Percentiles rank a stretch among this genome's conserved stretches.
phyloP scores from a whole-genome alignment of 2,797 vertebrate species.

The Lacerta agilis region DNA sequence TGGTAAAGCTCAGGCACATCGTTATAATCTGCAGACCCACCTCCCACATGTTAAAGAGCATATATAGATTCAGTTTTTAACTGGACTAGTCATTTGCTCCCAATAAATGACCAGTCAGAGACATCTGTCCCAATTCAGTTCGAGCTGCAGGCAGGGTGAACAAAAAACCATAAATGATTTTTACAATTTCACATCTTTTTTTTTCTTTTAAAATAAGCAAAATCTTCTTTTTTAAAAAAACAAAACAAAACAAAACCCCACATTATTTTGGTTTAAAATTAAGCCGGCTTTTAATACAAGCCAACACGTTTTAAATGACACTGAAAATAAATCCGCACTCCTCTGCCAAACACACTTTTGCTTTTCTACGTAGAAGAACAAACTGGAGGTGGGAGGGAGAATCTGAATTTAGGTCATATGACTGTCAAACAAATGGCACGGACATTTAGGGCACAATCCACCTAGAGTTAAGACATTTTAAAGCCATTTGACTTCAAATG shows the following conservation, averaged over 20 bases:
- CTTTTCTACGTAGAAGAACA: not conserved
- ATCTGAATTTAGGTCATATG: not conserved
- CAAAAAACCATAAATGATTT: not conserved
- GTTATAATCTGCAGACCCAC: not conserved
- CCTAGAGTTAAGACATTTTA: not conserved
- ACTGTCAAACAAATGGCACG: not conserved
- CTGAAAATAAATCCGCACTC: not conserved
- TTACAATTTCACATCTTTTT: too few relatives aligned
- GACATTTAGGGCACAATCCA: not conserved
- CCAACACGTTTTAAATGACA: not conserved
- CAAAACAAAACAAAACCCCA: not conserved
- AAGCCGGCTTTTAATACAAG: not conserved
- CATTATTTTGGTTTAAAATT: not conserved
- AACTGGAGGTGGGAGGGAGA: not conserved
- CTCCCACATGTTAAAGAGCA: not conserved
- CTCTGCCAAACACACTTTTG: not conserved
- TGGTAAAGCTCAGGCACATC: not conserved
- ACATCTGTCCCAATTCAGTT: too few relatives aligned
- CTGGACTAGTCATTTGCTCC: not conserved
- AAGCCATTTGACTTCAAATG: not conserved
- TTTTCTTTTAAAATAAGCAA: too few relatives aligned
- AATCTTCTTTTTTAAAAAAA: not conserved
- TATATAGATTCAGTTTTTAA: not conserved
- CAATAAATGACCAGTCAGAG: not conserved
- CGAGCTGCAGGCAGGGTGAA: too few relatives aligned